Base-by-base conservation (phyloP, 2,113 vertebrate species). In the Marcusenius ussheri region DNA sequence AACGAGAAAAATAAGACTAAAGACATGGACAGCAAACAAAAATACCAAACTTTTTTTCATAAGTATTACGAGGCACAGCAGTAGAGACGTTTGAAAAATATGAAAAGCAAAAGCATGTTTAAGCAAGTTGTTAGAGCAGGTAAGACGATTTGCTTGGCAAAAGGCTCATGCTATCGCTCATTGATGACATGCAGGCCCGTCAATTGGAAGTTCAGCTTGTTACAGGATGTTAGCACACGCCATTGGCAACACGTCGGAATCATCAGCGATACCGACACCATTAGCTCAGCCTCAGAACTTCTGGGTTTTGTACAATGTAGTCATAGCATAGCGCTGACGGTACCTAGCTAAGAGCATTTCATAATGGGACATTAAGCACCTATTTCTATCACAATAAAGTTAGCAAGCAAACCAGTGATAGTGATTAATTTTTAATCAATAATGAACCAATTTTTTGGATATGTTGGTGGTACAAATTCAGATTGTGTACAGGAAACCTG, bases 1-100 rank as follows among this genome's bases (percentile, higher is more conserved):
- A 96, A 95, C 91, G 93, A 95, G 95, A 96, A 97, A 95, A 98
- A 97, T 97, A 97, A 97, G 96, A 96, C 97, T 97, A 83, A 88
- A 90, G 58, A 80, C 89, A 92, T 46, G 53, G 47, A 89, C 87
- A 91, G 87, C 83, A 39, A 83, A 91, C 91, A 87, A 77, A 84
- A 94, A 94, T 94, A 97, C 94, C 92, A 91, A 93, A 96, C 85
- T 24, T 42, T 21, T 24, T 66, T 17, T 24, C 49, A 45, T 46
- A 42, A 66, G 19, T 88, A 94, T 90, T 88, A 70, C n/a, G 27
- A 88, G 87, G 58, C 42, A 91, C 83, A 90, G 90, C 27, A 50
- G 83, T 89, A 74, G 88, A 92, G 92, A 70, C 93, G 53, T 88
- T 74, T 92, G 21, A 80, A 92, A 92, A 91, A 91, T 90, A 91